Conservation (phyloP, 2,888 invertebrate species). For the Erebia palarica region DNA sequence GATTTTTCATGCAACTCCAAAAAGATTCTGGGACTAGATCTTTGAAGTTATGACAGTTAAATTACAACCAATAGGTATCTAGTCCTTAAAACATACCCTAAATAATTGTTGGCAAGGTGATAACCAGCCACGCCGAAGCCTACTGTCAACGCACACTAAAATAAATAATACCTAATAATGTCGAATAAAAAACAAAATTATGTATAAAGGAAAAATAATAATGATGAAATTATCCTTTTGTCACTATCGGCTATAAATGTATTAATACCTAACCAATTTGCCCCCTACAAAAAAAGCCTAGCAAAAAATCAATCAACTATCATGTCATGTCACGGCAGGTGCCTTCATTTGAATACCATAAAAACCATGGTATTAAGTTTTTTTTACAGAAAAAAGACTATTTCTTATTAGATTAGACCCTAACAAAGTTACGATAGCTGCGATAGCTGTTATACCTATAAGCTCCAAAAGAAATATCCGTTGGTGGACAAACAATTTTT, state of each 20-base stretch:
- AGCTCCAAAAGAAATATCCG: neutral
- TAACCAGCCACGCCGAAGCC: too few species aligned
- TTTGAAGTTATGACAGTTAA: too few species aligned
- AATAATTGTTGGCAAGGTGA: too few species aligned
- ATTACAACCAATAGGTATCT: too few species aligned
- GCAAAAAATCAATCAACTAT: slow-evolving; percentile 13
- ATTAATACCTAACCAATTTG: neutral
- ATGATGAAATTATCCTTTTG: neutral
- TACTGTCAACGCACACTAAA: too few species aligned
- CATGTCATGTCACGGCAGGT: slow-evolving; percentile 33
- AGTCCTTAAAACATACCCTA: too few species aligned
- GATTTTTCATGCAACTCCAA: too few species aligned
- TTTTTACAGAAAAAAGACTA: neutral
- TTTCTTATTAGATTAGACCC: slow-evolving; percentile 10
- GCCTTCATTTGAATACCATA: slow-evolving; percentile 37
- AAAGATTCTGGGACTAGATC: too few species aligned
- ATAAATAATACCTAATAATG: too few species aligned
- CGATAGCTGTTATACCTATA: neutral
- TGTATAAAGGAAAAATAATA: neutral
- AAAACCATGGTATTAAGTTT: slow-evolving; percentile 21
- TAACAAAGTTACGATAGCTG: neutral
- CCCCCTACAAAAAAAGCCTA: neutral
- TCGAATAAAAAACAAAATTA: too few species aligned
- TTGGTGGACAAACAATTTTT: slow-evolving; percentile 1
- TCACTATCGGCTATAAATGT: neutral